Conservation (phyloP, 2,888 invertebrate genomes). For the Tuta absoluta region DNA sequence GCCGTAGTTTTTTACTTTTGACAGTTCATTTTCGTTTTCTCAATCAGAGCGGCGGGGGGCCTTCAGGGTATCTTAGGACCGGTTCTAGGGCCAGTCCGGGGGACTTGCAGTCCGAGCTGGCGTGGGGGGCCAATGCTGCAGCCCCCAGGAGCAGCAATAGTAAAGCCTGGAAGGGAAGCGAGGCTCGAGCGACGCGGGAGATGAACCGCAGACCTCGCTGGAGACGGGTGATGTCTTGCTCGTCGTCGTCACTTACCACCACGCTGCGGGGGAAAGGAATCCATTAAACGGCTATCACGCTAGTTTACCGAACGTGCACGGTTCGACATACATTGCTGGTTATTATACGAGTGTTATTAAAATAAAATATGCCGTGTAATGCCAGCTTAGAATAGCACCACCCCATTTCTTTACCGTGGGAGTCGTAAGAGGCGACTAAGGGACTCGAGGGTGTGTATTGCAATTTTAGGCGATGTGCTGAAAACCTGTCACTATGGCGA, state of each 20-base stretch:
- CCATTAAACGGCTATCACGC: too few relatives aligned
- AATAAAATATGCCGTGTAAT: too few relatives aligned
- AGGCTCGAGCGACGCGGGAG: conserved; percentile 93
- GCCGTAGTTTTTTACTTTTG: conserved; percentile 26
- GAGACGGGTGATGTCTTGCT: conserved; percentile 68
- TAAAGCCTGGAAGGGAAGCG: conserved; percentile 96
- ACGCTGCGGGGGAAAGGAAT: conserved; percentile 46
- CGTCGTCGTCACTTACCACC: conserved; percentile 57
- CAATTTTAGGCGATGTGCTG: too few relatives aligned
- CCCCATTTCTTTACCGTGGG: too few relatives aligned
- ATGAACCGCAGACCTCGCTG: conserved; percentile 90
- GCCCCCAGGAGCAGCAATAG: conserved; percentile 96
- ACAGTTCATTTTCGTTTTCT: conserved; percentile 38
- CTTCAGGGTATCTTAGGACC: conserved; percentile 93
- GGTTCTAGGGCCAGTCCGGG: conserved; percentile 92
- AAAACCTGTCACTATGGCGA: too few relatives aligned
- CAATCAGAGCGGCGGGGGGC: conserved; percentile 93
- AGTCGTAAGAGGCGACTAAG: too few relatives aligned
- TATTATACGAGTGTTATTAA: too few relatives aligned
- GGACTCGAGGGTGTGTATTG: too few relatives aligned
- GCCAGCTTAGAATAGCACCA: too few relatives aligned
- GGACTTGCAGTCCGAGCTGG: conserved; percentile 90
- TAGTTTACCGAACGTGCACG: too few relatives aligned
- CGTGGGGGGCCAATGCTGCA: conserved; percentile 94
- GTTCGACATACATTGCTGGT: too few relatives aligned